Evolutionary conservation across 2,888 invertebrate species (phyloP), one percentile per base, ranked within the genome.

Genomic region (Scotopteryx bipunctaria): DNA sequence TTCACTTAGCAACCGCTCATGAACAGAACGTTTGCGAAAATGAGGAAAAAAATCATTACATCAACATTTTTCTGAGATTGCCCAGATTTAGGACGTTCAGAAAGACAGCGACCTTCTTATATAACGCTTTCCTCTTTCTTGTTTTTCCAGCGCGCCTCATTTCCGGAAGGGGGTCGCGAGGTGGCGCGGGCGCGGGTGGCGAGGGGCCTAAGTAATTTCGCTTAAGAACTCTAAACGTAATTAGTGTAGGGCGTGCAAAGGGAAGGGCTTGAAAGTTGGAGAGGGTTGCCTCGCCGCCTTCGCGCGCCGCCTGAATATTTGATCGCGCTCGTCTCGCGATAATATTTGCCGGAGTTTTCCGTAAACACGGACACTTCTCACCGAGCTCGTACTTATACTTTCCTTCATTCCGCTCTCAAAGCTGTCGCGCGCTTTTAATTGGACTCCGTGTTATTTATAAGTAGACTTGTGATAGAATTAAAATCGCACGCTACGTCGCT

Each of bases 221-320:
- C 91, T 92, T 92, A 92, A 92, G 92, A 92, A 92, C 92, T 91
- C 92, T 92, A 92, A 92, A 92, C 92, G 92, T 92, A 93, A 92
- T 93, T 93, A 93, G 92, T 92, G 91, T 88, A 88, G 91, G 91
- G 92, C 91, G 91, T 89, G 91, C 91, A 87, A 88, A 90, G 91
- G 91, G 91, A 91, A 91, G 91, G 91, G 91, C 91, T 91, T 91
- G 91, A 91, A 90, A 91, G 77, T 89, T 87, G 83, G 92, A 92
- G 92, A 92, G 92, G 92, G 92, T 92, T 92, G 86, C 78, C 75
- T 69, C 72, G 78, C 78, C 73, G 73, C 80, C 73, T 71, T 78
- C 72, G 81, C 83, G 81, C 85, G 83, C 83, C 80, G 82, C 67
- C 81, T 87, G 88, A 87, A 88, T 88, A 90, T 89, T 88, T 88